Evolutionary conservation across 2,113 vertebrate species (phyloP).

Genomic region (Ammodytes dubius): DNA sequence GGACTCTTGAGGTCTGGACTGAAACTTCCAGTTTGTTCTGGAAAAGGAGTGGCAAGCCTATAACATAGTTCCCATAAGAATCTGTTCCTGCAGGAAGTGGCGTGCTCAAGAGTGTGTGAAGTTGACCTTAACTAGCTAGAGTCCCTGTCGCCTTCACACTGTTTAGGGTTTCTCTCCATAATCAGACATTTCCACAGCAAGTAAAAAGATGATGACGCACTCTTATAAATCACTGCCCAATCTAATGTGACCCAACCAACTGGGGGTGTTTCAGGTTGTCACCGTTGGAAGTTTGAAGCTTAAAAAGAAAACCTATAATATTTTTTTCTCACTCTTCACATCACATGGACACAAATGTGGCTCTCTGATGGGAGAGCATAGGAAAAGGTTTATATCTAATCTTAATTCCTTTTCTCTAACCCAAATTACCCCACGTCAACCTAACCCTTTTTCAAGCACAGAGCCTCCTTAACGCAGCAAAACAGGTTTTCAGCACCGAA

Average conservation of each 20-base stretch:
- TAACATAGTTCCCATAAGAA: constrained; percentile 76
- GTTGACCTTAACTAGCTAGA: constrained; percentile 75
- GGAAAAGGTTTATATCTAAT: constrained; percentile 84
- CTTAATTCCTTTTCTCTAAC: constrained; percentile 88
- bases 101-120: constrained; percentile 70
- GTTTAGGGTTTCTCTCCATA: constrained; percentile 73
- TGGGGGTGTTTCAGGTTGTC: constrained; percentile 83
- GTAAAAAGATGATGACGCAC: constrained; percentile 71
- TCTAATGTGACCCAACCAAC: constrained; percentile 68
- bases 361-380: constrained; percentile 77
- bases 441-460: constrained; percentile 89
- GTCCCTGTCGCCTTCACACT: constrained; percentile 70
- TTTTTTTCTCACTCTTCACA: constrained; percentile 63
- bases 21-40: constrained; percentile 63
- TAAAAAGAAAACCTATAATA: constrained; percentile 55
- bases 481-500: constrained; percentile 86
- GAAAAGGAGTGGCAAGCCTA: constrained; percentile 52
- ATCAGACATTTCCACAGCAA: constrained; percentile 82
- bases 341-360: constrained; percentile 72
- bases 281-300: constrained; percentile 80
- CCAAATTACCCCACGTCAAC: constrained; percentile 87
- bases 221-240: constrained; percentile 66
- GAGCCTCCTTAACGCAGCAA: constrained; percentile 84
- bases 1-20: constrained; percentile 68
- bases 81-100: constrained; percentile 75